Evolutionary conservation across 1,140 invertebrate genomes (phyloP).

Genomic region (Helicoverpa armigera): DNA sequence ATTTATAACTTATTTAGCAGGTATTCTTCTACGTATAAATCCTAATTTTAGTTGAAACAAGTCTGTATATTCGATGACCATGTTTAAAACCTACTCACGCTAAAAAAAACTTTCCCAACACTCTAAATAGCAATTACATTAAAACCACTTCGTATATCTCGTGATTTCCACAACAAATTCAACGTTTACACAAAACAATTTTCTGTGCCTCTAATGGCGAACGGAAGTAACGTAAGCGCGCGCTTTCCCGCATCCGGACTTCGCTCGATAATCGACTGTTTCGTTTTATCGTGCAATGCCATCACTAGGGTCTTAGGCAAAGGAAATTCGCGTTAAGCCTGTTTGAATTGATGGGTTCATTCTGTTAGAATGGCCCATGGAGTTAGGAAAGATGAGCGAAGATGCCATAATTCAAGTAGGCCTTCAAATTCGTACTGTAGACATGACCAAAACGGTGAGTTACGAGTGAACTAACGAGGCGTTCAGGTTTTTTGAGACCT

Average conservation of each 20-base stretch:
- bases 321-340: constrained; percentile 40
- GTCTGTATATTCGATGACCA: neutral
- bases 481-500: too few relatives aligned
- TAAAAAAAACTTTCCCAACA: too few relatives aligned
- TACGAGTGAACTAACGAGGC: too few relatives aligned
- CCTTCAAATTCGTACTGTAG: too few relatives aligned
- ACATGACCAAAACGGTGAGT: too few relatives aligned
- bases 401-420: too few relatives aligned
- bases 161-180: constrained; percentile 22
- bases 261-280: constrained; percentile 33
- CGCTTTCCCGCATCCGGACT: constrained; percentile 49
- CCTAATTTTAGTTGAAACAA: neutral
- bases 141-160: neutral
- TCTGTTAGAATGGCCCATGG: neutral
- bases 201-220: constrained; percentile 47
- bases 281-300: constrained; percentile 36
- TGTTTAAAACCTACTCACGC: neutral
- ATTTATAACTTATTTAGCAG: too few relatives aligned
- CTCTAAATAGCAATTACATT: neutral
- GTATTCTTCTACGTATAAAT: neutral
- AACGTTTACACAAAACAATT: constrained; percentile 36
- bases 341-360: constrained; percentile 38
- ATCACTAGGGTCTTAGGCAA: constrained; percentile 38
- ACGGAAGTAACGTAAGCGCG: constrained; percentile 50
- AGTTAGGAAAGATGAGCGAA: too few relatives aligned